Evolutionary conservation across 1,140 invertebrate species (phyloP).

Genomic region (Holotrichia oblita): DNA sequence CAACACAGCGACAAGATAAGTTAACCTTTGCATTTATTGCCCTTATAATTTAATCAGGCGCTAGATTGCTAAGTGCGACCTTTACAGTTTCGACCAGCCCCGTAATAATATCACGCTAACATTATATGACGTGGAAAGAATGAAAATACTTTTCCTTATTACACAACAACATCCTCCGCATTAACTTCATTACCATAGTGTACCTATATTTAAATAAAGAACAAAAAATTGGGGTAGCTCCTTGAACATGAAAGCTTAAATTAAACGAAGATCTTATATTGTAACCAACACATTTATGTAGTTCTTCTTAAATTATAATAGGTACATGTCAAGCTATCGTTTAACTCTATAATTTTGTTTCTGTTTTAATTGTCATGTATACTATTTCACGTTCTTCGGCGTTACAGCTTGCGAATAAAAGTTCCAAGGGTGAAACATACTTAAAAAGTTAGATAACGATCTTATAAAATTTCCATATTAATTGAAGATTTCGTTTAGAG

Average conservation of each 20-base stretch:
- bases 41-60: conserved; percentile 31
- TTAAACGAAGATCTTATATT: too few species aligned
- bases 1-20: neutral
- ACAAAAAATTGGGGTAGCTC: too few species aligned
- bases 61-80: conserved; percentile 22
- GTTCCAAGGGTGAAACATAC: neutral
- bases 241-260: too few species aligned
- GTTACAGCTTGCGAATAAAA: neutral
- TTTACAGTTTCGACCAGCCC: conserved; percentile 14
- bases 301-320: too few species aligned
- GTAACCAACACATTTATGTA: too few species aligned
- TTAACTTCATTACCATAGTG: too few species aligned
- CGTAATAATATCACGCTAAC: conserved; percentile 22
- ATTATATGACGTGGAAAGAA: conserved; percentile 5
- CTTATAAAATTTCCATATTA: conserved; percentile 35
- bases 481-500: conserved; percentile 22
- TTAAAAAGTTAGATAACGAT: conserved; percentile 20
- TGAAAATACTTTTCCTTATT: neutral
- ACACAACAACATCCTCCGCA: too few species aligned
- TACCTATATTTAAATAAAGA: too few species aligned
- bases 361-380: neutral
- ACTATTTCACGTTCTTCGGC: neutral
- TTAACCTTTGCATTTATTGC: conserved; percentile 23
- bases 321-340: neutral
- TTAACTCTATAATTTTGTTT: neutral